A percentile compares a stretch with the other conserved stretches of the same genome.
Conservation (phyloP, 2,888 invertebrate species). For the Oscheius sp. region DNA sequence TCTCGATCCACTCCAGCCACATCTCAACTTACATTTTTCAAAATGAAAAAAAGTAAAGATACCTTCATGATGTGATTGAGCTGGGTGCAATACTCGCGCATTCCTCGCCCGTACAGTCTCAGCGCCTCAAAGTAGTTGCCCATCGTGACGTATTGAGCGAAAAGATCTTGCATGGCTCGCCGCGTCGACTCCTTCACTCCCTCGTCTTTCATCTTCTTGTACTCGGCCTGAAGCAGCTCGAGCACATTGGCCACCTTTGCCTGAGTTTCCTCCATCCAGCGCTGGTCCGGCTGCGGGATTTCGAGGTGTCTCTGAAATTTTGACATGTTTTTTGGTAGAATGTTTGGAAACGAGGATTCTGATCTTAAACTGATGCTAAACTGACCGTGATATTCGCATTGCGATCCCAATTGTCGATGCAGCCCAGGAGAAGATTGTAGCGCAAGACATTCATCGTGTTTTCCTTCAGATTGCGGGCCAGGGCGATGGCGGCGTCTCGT, state of each 20-base stretch:
- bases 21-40: conserved; percentile 47
- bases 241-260: conserved; percentile 3
- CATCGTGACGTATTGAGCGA: conserved; percentile 95
- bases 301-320: conserved; percentile 8
- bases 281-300: conserved; percentile 27
- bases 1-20: conserved; percentile 67
- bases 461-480: conserved; percentile 41
- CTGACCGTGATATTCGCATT: background rate
- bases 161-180: conserved; percentile 96
- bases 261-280: conserved; percentile 44
- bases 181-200: conserved; percentile 76
- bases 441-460: conserved; percentile 19
- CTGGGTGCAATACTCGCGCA: conserved; percentile 95
- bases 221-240: conserved; percentile 59
- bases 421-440: conserved; percentile 12
- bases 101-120: conserved; percentile 93
- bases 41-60: conserved; percentile 83
- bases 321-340: background rate
- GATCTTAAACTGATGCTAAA: background rate
- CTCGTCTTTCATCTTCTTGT: conserved; percentile 69
- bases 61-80: conserved; percentile 97
- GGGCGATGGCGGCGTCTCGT: conserved; percentile 46
- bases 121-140: conserved; percentile 95
- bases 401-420: background rate
- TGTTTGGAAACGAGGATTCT: background rate